Conservation (phyloP, 2,797 vertebrate genomes). For the Hoplostethus atlanticus region DNA sequence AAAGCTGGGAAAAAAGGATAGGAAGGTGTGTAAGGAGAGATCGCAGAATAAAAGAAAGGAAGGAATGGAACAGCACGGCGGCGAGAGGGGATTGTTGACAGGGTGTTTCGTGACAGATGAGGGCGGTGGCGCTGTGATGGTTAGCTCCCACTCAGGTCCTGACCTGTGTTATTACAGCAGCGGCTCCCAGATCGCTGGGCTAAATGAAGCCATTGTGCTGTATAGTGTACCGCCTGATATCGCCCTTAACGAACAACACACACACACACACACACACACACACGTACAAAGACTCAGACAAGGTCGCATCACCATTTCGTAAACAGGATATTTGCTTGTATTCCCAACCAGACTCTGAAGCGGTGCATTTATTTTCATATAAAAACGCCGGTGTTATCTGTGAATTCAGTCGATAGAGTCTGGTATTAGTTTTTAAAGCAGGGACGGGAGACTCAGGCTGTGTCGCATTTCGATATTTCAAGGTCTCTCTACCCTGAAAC, state of each 20-base stretch:
- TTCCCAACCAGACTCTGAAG: slow-evolving; percentile 30
- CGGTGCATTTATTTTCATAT: slow-evolving; percentile 34
- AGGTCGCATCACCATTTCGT: slow-evolving; percentile 52
- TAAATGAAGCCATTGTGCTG: slow-evolving; percentile 87
- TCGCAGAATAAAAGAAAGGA: slow-evolving; percentile 37
- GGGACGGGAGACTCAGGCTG: slow-evolving; percentile 16
- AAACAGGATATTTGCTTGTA: slow-evolving; percentile 29
- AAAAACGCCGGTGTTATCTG: slow-evolving; percentile 21
- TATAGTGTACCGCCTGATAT: slow-evolving; percentile 74
- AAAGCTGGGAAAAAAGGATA: slow-evolving; percentile 6
- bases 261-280: slow-evolving; percentile 10
- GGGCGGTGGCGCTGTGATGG: slow-evolving; percentile 76
- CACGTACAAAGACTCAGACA: slow-evolving; percentile 13
- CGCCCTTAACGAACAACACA: slow-evolving; percentile 87
- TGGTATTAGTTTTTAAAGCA: slow-evolving; percentile 25
- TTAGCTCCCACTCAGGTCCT: slow-evolving; percentile 86
- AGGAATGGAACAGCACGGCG: slow-evolving; percentile 14
- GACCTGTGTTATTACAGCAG: slow-evolving; percentile 89
- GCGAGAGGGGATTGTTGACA: slow-evolving; percentile 79
- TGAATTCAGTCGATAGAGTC: slow-evolving; percentile 18
- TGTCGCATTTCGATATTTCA: slow-evolving; percentile 44
- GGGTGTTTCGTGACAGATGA: slow-evolving; percentile 86
- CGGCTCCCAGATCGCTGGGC: slow-evolving; percentile 86
- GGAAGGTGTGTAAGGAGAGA: slow-evolving; percentile 19
- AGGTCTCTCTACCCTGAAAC: slow-evolving; percentile 25